A percentile compares a stretch with the other conserved stretches of the same genome.
These are phyloP conservation scores for Callospermophilus lateralis DNA, from an alignment of 2,113 vertebrate genomes.

Conservation along the genomic window DNA sequence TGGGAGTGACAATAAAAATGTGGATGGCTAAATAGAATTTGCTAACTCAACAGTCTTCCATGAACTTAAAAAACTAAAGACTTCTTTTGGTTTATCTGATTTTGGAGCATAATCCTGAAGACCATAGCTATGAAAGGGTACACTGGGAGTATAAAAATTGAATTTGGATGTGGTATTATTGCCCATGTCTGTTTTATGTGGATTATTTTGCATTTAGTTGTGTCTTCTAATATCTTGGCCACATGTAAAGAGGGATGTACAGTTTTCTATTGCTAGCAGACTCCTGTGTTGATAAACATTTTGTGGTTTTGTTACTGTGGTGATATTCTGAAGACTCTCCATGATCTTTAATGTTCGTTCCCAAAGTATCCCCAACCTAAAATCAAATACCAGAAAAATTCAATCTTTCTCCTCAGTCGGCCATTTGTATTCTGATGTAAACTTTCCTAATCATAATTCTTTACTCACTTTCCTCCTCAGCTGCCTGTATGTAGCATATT, in stretches of 20 bases:
- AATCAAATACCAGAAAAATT: neutral
- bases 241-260: neutral
- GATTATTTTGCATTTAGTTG: neutral
- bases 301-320: neutral
- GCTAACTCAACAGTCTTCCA: neutral
- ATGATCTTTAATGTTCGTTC: neutral
- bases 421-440: neutral
- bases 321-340: neutral
- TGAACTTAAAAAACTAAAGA: neutral
- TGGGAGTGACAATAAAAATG: neutral
- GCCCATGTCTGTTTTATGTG: neutral
- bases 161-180: neutral
- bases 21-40: neutral
- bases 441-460: neutral
- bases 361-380: neutral
- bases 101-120: neutral
- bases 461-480: neutral
- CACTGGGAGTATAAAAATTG: fast-evolving
- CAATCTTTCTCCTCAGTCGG: neutral
- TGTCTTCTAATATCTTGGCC: neutral
- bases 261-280: neutral
- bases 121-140: neutral
- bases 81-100: neutral
- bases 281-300: neutral
- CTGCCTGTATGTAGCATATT: neutral